Base-by-base conservation (phyloP, 2,797 vertebrate genomes). In the Rhadinocentrus ornatus region DNA sequence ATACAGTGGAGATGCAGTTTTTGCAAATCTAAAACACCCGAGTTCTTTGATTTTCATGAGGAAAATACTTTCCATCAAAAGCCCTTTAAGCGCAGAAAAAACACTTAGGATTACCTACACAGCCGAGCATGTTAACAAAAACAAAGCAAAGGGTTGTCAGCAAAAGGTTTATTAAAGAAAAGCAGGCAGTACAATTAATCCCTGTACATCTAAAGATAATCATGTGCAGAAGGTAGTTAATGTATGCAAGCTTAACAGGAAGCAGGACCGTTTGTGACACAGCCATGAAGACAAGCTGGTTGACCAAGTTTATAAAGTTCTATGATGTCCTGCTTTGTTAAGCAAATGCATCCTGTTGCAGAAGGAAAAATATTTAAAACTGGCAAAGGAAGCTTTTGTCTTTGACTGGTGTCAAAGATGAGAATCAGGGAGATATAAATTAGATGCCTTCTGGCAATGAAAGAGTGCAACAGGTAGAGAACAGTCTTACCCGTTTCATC, bases 401-500 rank as follows among this genome's bases (percentile, higher is more conserved):
- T 75, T 66, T 24, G 8, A 46, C 4, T 0, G 26, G 2, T 44
- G 61, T 62, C 37, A 22, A 62, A 63, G 32, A 63, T 76, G 27
- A 62, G 26, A 82, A 32, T 60, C 73, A 81, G 71, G 66, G 62
- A 74, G 69, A 86, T 61, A 68, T 13, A 22, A 20, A 35, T 65
- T 50, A 53, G 37, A 56, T 31, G 65, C 27, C 56, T 60, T 59
- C 52, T 66, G 66, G 72, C 9, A 3, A 56, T 41, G 52, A 75
- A 67, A 77, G 32, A 71, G 27, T 73, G 59, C 27, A 59, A 59
- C 52, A 74, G 41, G 12, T 56, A 59, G 31, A 74, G 32, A 69
- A 50, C 52, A 54, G 46, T 29, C 57, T 87, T 65, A 95, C 93
- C 92, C 93, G 93, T 81, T 87, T 93, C 82, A 89, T 84, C 77